phyloP scores from a whole-genome alignment of 2,113 vertebrate species.

The Pycnonotus jocosus region DNA sequence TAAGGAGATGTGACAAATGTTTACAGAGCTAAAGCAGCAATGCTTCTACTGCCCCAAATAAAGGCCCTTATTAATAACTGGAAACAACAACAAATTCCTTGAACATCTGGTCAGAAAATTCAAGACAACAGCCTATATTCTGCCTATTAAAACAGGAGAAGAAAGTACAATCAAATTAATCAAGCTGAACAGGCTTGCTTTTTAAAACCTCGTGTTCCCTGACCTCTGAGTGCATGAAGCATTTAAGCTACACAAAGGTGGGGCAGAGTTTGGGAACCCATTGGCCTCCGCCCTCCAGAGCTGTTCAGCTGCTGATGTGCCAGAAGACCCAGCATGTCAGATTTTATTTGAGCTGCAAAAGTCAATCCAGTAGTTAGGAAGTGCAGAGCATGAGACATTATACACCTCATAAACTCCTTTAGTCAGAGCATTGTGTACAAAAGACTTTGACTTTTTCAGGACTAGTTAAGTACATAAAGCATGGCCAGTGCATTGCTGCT shows the following conservation, averaged over 20 bases:
- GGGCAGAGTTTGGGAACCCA: background rate
- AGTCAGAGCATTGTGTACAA: background rate
- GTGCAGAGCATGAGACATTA: background rate
- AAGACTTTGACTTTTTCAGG: background rate
- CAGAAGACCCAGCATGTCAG: background rate
- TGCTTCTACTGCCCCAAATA: background rate
- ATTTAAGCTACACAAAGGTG: background rate
- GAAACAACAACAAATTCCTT: background rate
- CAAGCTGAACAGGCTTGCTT: background rate
- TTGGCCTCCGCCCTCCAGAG: background rate
- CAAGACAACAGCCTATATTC: background rate
- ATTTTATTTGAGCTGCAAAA: background rate
- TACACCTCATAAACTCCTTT: slow-evolving; percentile 26
- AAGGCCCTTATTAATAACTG: background rate
- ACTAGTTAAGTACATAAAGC: background rate
- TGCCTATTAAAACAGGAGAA: background rate
- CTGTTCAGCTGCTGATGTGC: background rate
- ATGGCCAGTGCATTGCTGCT: background rate
- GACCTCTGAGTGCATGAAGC: background rate
- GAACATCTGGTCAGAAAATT: background rate
- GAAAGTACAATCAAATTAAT: background rate
- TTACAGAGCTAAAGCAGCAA: background rate
- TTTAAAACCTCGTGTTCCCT: background rate
- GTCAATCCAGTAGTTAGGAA: background rate
- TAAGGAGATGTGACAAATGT: background rate